Base-by-base conservation (phyloP, 2,797 vertebrate genomes). In the Myotis findleyi region DNA sequence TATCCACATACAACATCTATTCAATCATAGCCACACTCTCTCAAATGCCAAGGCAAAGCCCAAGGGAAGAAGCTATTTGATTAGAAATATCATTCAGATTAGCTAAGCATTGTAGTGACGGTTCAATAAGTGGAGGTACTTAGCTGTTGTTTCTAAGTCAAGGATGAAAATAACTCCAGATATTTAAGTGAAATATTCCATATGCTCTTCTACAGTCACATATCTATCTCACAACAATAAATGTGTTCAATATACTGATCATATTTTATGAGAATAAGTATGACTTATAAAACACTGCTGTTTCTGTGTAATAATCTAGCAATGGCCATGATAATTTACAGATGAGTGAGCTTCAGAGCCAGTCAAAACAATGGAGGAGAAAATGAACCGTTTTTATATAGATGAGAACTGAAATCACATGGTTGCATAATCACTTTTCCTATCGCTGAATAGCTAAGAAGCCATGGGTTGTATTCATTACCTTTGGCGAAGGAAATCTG, bases 71-170 rank as follows among this genome's bases (percentile, higher is more conserved):
- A 83, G 11, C 3, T 71, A 1, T 47, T 47, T 75, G 44, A 49
- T 73, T 72, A 20, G 51, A 76, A 81, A 33, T 79, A 94, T 6
- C 3, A 13, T 49, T 71, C 51, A 73, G 30, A 76, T 53, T 68
- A 86, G 14, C 30, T n/a, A 77, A 33, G 17, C 71, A 47, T 6
- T 71, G 30, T 55, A 51, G 36, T 91, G 59, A 73, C 71, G 25
- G 23, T n/a, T 80, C 49, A 68, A 12, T 80, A 51, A 47, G 59
- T 68, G 3, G 36, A 73, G 9, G 59, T 62, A 30, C 3, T 68
- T 75, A 90, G 66, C 14, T 49, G 5, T 71, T 92, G 13, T 94
- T 91, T 73, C 82, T 82, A 93, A 89, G 25, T 95, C 49, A 89
- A 91, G 27, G 51, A 79, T 64, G 30, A 96, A 91, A 85, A 59